A percentile compares a stretch with the other conserved stretches of the same genome.
These are phyloP conservation scores for Sanderia malayensis DNA, from an alignment of 30 jellyfish, hydroid and myxozoan species.

Conservation along the genomic window DNA sequence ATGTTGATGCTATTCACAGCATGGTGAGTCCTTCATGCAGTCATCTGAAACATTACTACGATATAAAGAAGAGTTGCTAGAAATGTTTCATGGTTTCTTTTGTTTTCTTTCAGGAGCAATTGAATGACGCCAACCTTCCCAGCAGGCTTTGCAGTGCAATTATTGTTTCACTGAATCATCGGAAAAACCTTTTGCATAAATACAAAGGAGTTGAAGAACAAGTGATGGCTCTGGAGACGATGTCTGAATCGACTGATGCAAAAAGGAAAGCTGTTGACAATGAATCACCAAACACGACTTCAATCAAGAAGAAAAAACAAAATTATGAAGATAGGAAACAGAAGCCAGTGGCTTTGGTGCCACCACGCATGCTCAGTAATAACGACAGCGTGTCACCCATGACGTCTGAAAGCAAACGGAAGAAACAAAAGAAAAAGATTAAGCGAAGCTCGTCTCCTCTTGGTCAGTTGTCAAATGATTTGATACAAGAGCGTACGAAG, in stretches of 20 bases:
- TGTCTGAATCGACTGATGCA: conserved; percentile 31
- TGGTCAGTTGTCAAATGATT: neutral
- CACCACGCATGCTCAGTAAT: conserved; percentile 76
- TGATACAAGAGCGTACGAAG: conserved; percentile 4
- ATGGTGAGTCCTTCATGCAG: neutral
- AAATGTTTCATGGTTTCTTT: neutral
- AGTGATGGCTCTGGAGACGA: conserved; percentile 64
- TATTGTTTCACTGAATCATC: conserved; percentile 67
- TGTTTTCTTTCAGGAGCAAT: neutral
- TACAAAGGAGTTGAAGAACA: conserved; percentile 60
- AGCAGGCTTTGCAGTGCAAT: conserved; percentile 89
- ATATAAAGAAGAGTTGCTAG: too few species aligned
- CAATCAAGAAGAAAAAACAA: conserved; percentile 18
- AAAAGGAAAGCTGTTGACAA: conserved; percentile 32
- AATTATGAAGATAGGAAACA: conserved; percentile 43
- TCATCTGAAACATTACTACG: too few species aligned
- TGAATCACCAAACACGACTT: conserved; percentile 1
- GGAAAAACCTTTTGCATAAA: conserved; percentile 71
- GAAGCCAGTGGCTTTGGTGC: conserved; percentile 93
- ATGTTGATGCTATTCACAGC: neutral
- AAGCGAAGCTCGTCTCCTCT: conserved; percentile 4
- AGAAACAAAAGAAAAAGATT: conserved; percentile 36
- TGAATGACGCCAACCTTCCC: conserved; percentile 43
- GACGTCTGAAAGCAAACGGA: conserved; percentile 15
- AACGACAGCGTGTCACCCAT: conserved; percentile 12